Evolutionary conservation across 2,797 vertebrate genomes (phyloP), one percentile per base, ranked within the genome.

Genomic region (Pogonophryne albipinna): DNA sequence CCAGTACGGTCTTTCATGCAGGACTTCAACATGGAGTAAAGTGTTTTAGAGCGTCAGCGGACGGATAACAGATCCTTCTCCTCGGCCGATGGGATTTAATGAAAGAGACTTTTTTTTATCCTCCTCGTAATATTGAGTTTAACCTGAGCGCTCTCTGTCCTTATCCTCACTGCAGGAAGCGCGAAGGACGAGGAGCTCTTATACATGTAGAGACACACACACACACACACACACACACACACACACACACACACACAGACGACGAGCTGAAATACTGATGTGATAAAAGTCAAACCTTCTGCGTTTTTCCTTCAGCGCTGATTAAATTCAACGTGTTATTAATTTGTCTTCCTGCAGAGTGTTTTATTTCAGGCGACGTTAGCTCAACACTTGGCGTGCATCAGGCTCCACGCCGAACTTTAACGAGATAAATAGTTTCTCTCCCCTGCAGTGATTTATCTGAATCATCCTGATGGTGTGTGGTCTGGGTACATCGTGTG

Each of bases 221-320:
- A 27, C 27, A 27, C 0, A 27, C 3, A 27, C 27, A 27, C 27
- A 27, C 27, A 27, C 27, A 27, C 27, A 27, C 77, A 75, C 80
- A 66, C 76, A 14, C 27, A 27, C 27, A 27, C 27, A 27, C 27
- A 27, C 77, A 75, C 80, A 66, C 76, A 14, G 67, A 79, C 62
- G 23, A 5, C 5, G 47, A 52, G 49, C 6, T 38, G 6, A 70
- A 82, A 87, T 84, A 71, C 77, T 79, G 79, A 88, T 84, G 71
- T 2, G 23, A 27, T 72, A 23, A 23, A 23, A 23, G 20, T 23
- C 20, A 23, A 27, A 10, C 16, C 1, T 16, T n/a, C 20, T 0
- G 3, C 4, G 59, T 62, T 6, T 14, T 59, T 16, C 61, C 38
- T 57, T 66, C 59, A 20, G 57, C 79, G n/a, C 52, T 0, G 19